Conservation (phyloP, 2,797 vertebrate species). For the Buphagus erythrorhynchus region DNA sequence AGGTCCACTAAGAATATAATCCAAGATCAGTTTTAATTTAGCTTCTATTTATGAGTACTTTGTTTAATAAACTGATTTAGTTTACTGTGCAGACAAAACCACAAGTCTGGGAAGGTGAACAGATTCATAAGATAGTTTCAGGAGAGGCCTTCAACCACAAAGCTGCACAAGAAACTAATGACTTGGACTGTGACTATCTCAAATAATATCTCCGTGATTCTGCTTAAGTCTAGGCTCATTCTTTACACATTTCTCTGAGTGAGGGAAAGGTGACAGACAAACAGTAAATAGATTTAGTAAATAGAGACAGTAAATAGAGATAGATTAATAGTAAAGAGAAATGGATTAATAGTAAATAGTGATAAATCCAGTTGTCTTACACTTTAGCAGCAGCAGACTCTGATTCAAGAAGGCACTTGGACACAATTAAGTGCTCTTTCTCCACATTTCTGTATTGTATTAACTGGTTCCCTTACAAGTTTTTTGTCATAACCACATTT, state of each 20-base stretch:
- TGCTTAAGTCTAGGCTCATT: background rate
- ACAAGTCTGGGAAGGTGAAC: background rate
- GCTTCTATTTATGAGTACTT: background rate
- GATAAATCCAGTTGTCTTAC: background rate
- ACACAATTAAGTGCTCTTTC: background rate
- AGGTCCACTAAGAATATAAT: background rate
- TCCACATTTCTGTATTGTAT: background rate
- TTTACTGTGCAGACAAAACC: constrained; percentile 28
- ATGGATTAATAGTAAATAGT: background rate
- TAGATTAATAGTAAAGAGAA: background rate
- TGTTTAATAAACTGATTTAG: constrained; percentile 7
- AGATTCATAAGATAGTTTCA: background rate
- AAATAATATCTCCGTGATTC: background rate
- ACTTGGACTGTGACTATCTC: background rate
- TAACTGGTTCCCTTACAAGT: background rate
- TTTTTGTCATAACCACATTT: background rate
- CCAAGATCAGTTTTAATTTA: background rate
- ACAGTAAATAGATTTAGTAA: background rate
- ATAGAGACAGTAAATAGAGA: background rate
- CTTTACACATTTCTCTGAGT: background rate
- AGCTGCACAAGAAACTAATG: background rate
- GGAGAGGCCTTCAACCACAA: background rate
- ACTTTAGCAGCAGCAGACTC: background rate
- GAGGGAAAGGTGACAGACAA: background rate
- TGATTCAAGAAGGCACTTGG: background rate